Evolutionary conservation across 2,888 invertebrate genomes (phyloP).

Genomic region (Cheilosia grossa): DNA sequence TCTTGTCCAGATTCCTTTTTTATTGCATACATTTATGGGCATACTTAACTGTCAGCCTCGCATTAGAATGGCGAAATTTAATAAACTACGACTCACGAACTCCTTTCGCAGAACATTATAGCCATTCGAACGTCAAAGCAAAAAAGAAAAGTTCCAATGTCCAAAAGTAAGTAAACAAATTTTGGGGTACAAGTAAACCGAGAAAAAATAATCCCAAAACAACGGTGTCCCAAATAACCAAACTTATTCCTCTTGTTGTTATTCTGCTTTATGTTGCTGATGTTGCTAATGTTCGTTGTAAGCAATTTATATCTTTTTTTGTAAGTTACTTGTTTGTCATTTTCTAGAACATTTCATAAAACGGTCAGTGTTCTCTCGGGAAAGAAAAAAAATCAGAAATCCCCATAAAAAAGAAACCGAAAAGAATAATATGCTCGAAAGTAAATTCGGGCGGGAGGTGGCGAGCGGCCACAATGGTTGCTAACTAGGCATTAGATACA

Average conservation of each 20-base stretch:
- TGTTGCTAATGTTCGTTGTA: constrained; percentile 3
- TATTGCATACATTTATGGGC: background rate
- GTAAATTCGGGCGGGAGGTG: constrained; percentile 9
- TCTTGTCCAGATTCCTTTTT: background rate
- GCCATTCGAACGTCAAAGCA: constrained; percentile 9
- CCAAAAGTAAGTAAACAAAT: constrained; percentile 68
- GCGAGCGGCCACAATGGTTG: constrained; percentile 31
- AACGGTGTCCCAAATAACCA: constrained; percentile 81
- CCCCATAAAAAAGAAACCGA: background rate
- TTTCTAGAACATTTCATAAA: constrained; percentile 53
- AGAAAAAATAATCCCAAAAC: constrained; percentile 59
- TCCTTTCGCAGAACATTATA: constrained; percentile 29
- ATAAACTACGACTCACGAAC: constrained; percentile 35
- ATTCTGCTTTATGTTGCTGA: constrained; percentile 30
- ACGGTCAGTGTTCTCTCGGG: constrained; percentile 15
- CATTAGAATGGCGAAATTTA: constrained; percentile 33
- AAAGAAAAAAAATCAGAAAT: background rate
- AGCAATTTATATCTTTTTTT: constrained; percentile 6
- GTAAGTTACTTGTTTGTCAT: constrained; percentile 47
- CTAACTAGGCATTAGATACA: constrained; percentile 21
- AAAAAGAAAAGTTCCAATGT: constrained; percentile 53
- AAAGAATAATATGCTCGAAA: constrained; percentile 19
- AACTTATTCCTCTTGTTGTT: constrained; percentile 69
- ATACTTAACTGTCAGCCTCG: constrained; percentile 54
- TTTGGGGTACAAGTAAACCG: constrained; percentile 62